These are phyloP conservation scores for Plectropomus leopardus DNA, from an alignment of 2,113 vertebrate species.

Conservation along the genomic window DNA sequence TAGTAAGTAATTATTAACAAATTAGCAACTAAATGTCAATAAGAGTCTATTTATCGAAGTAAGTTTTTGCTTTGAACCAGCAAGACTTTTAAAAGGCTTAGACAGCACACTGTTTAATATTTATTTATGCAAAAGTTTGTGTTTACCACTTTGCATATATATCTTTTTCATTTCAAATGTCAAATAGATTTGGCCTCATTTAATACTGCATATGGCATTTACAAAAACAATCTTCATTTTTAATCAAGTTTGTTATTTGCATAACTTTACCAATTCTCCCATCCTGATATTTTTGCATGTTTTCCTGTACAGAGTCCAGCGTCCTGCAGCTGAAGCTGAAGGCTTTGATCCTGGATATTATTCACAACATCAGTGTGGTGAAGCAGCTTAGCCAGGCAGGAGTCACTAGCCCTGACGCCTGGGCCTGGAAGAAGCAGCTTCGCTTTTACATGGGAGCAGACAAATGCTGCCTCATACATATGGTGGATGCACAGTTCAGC, in stretches of 20 bases:
- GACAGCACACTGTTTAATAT: background rate
- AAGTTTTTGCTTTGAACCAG: too few species aligned
- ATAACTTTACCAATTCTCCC: background rate
- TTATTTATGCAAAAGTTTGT: background rate
- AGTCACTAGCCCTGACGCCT: constrained; percentile 86
- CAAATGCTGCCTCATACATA: constrained; percentile 89
- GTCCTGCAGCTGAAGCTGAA: constrained; percentile 95
- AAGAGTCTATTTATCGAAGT: background rate
- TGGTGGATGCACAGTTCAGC: constrained; percentile 95
- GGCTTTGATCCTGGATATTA: constrained; percentile 94
- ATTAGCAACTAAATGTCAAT: too few species aligned
- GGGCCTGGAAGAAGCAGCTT: constrained; percentile 96
- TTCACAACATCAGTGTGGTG: constrained; percentile 96
- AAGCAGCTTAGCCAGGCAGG: constrained; percentile 89
- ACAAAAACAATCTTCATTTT: background rate
- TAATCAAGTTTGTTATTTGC: background rate
- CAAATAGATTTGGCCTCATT: background rate
- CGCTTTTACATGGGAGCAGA: constrained; percentile 93
- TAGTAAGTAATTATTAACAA: background rate
- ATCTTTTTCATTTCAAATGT: background rate
- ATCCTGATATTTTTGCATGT: background rate
- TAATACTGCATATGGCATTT: background rate
- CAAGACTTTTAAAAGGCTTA: background rate
- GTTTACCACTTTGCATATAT: background rate
- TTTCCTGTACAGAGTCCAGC: constrained; percentile 83